Evolutionary conservation across 2,113 vertebrate genomes (phyloP).

Genomic region (Muntiacus muntjak): DNA sequence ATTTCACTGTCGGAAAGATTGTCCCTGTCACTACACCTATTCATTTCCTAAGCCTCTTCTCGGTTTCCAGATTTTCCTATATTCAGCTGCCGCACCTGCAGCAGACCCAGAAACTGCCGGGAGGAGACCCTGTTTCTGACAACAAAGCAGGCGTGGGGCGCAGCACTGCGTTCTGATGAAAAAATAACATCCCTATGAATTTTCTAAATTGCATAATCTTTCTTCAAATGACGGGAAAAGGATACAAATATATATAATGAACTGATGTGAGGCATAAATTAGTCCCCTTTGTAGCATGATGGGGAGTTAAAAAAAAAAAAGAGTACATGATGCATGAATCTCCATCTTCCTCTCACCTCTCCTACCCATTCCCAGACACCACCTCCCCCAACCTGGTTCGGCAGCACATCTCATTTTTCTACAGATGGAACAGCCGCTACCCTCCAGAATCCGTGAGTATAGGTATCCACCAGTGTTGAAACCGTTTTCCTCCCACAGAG

Average conservation of each 20-base stretch:
- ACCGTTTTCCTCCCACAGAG: not conserved
- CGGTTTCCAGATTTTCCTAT: slow-evolving; percentile 31
- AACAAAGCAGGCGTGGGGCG: not conserved
- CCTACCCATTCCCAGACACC: not conserved
- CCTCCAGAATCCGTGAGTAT: not conserved
- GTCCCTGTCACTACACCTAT: not conserved
- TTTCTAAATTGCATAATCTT: slow-evolving; percentile 53
- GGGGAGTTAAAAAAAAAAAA: not conserved
- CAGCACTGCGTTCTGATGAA: slow-evolving; percentile 31
- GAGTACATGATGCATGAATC: not conserved
- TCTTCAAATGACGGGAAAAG: slow-evolving; percentile 58
- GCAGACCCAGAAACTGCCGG: not conserved
- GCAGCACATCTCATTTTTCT: not conserved
- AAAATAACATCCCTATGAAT: slow-evolving; percentile 52
- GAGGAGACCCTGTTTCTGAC: slow-evolving; percentile 5
- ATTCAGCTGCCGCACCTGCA: slow-evolving; percentile 22
- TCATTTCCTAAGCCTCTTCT: slow-evolving; percentile 40
- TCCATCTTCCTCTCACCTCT: not conserved
- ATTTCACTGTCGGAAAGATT: slow-evolving; percentile 28
- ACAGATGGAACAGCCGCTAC: not conserved
- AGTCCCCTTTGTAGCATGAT: not conserved
- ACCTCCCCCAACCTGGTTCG: not conserved
- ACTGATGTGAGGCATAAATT: slow-evolving; percentile 49
- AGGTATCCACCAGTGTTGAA: not conserved
- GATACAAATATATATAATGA: slow-evolving; percentile 51